These are phyloP conservation scores for Chalcis sispes DNA, from an alignment of 2,888 invertebrate species.

Conservation along the genomic window DNA sequence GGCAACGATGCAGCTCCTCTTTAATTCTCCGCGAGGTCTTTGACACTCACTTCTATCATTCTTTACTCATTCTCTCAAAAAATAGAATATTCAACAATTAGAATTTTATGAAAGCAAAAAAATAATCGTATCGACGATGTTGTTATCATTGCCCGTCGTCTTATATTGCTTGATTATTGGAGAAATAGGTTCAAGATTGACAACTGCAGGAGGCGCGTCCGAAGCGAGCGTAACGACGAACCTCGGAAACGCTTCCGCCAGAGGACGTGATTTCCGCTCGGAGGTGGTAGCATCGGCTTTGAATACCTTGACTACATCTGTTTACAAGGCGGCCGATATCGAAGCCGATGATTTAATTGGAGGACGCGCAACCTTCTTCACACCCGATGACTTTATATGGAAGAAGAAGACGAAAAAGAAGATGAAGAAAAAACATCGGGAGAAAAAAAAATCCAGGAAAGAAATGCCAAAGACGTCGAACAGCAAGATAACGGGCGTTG, in stretches of 20 bases:
- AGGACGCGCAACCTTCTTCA: constrained; percentile 12
- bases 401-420: too few species aligned
- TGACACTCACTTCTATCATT: constrained; percentile 14
- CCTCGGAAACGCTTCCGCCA: constrained; percentile 15
- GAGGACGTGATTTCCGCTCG: constrained; percentile 37
- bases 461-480: too few species aligned
- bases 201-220: background rate
- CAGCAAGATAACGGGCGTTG: background rate
- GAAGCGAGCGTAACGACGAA: background rate
- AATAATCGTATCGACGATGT: constrained; percentile 21
- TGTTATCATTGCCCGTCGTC: constrained; percentile 7
- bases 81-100: constrained; percentile 7
- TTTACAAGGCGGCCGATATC: constrained; percentile 2
- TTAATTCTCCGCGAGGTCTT: constrained; percentile 33
- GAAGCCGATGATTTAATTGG: constrained; percentile 10
- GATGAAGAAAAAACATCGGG: too few species aligned
- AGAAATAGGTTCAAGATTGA: constrained; percentile 34
- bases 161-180: background rate
- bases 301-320: background rate
- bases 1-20: background rate
- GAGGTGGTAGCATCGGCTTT: background rate
- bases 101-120: constrained; percentile 38
- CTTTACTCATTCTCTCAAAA: background rate
- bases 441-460: too few species aligned
- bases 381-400: constrained; percentile 4